phyloP scores from a whole-genome alignment of 2,888 invertebrate species.

The Silvanus unidentatus region DNA sequence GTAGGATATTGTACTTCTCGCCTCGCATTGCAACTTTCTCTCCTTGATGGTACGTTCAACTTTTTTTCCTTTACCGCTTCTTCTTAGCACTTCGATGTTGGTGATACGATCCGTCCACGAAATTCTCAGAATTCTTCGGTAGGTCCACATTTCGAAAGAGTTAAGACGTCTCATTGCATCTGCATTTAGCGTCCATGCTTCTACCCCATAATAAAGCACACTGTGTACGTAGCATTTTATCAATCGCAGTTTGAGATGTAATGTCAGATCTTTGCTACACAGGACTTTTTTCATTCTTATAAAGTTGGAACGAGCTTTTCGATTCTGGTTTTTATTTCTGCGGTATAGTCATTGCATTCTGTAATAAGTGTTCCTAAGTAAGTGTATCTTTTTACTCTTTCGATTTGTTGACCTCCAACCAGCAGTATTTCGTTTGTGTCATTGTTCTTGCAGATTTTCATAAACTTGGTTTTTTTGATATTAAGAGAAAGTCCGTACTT shows the following conservation, averaged over 20 bases:
- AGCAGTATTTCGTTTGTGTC: too few relatives aligned
- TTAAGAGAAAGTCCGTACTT: too few relatives aligned
- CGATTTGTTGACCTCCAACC: too few relatives aligned
- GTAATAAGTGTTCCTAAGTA: too few relatives aligned
- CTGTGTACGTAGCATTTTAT: not conserved
- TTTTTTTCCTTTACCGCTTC: not conserved
- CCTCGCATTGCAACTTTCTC: not conserved
- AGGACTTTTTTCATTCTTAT: not conserved
- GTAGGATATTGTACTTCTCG: too few relatives aligned
- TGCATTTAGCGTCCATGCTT: slow-evolving; percentile 7
- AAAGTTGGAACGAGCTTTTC: not conserved
- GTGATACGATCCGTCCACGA: not conserved
- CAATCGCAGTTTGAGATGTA: not conserved
- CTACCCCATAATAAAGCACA: not conserved
- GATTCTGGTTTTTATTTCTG: not conserved
- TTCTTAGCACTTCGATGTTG: slow-evolving; percentile 1
- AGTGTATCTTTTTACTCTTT: too few relatives aligned
- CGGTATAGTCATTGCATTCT: not conserved
- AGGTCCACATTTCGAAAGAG: slow-evolving; percentile 3
- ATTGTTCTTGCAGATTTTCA: too few relatives aligned
- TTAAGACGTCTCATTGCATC: not conserved
- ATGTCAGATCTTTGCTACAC: not conserved
- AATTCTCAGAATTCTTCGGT: not conserved
- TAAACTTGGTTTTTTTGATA: too few relatives aligned
- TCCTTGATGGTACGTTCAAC: slow-evolving; percentile 2